These are phyloP conservation scores for Eciton burchellii DNA, from an alignment of 1,140 invertebrate genomes.

Conservation along the genomic window DNA sequence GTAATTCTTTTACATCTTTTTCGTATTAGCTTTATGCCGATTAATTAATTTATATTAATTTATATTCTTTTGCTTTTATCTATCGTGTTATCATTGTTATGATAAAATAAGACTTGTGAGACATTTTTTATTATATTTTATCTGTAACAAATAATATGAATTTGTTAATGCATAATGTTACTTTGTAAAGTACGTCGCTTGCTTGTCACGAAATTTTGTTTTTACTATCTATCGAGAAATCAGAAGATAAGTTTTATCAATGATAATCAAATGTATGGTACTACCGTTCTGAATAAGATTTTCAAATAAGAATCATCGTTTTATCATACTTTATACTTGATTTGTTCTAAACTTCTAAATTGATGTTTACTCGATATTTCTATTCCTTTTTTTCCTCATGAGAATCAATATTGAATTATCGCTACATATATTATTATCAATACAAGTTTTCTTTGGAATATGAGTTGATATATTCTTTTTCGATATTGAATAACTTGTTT, in stretches of 20 bases:
- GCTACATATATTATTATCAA: background rate
- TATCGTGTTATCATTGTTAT: background rate
- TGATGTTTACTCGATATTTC: background rate
- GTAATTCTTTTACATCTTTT: background rate
- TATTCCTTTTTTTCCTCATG: background rate
- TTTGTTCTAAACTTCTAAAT: background rate
- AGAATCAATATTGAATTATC: background rate
- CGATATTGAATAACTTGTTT: background rate
- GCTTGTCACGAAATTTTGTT: background rate
- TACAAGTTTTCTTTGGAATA: background rate
- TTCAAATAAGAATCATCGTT: no score
- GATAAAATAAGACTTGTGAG: background rate
- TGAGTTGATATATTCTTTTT: background rate
- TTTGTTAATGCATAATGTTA: background rate
- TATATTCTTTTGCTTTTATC: background rate
- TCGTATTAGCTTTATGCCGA: background rate
- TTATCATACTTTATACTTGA: background rate
- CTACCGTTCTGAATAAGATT: background rate
- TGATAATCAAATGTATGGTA: background rate
- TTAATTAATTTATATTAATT: constrained; percentile 6
- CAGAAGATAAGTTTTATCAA: constrained; percentile 8
- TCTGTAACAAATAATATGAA: background rate
- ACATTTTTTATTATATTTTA: background rate
- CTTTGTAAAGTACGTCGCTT: background rate
- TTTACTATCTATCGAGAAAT: constrained; percentile 5